A percentile compares a stretch with the other conserved stretches of the same genome.
Conservation (phyloP, 37 sponge, comb jelly and placozoan species). For the Mnemiopsis leidyi region DNA sequence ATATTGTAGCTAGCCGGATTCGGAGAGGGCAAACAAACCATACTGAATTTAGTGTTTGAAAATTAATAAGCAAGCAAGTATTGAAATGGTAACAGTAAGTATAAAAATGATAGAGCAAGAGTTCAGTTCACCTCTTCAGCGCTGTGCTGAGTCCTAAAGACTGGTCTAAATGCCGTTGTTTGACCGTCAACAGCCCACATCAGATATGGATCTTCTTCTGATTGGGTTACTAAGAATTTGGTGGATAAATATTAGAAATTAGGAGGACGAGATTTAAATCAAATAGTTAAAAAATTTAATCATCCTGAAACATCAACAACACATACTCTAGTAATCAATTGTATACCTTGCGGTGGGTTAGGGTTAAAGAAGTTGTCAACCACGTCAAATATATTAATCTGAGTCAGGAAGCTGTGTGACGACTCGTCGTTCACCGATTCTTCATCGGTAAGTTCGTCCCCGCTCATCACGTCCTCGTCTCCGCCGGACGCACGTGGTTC, state of each 20-base stretch:
- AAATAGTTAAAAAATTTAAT: too few relatives aligned
- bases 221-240: neutral
- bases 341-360: neutral
- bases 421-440: neutral
- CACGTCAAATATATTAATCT: constrained; percentile 43
- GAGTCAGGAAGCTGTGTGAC: neutral
- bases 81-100: too few relatives aligned
- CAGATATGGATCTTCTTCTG: constrained; percentile 48
- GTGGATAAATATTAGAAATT: too few relatives aligned
- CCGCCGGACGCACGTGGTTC: neutral
- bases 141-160: constrained; percentile 41
- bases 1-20: neutral
- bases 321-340: too few relatives aligned
- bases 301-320: too few relatives aligned
- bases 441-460: constrained; percentile 49
- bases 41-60: neutral
- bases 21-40: neutral
- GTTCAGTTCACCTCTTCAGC: constrained; percentile 53
- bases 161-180: constrained; percentile 36
- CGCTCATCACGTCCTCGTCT: constrained; percentile 51
- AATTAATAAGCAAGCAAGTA: too few relatives aligned
- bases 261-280: too few relatives aligned
- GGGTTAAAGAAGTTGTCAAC: constrained; percentile 64
- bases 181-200: constrained; percentile 61
- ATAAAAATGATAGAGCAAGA: too few relatives aligned